These are phyloP conservation scores for Cosmia pyralina DNA, from an alignment of 2,888 invertebrate species.

Conservation along the genomic window DNA sequence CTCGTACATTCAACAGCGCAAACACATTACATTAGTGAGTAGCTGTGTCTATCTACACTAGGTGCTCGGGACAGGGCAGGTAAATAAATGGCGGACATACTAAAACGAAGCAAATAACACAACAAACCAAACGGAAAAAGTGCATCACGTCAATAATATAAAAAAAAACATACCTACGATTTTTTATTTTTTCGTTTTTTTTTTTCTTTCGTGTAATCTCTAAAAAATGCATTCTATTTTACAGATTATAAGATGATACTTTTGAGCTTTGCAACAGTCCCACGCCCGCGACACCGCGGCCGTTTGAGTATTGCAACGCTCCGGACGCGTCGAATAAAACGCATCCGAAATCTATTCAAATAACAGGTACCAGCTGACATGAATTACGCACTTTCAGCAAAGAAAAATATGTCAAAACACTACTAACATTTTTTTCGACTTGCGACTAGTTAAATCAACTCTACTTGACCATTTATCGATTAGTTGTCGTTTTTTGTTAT, in stretches of 20 bases:
- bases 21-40: conserved; percentile 66
- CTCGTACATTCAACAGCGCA: conserved; percentile 68
- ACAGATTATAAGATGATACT: conserved; percentile 79
- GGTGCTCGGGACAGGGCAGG: conserved; percentile 82
- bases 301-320: conserved; percentile 86
- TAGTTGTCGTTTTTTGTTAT: conserved; percentile 83
- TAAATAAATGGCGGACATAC: conserved; percentile 81
- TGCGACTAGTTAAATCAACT: conserved; percentile 91
- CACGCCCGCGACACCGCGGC: conserved; percentile 74
- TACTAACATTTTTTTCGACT: conserved; percentile 89
- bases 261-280: conserved; percentile 83
- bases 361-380: conserved; percentile 89
- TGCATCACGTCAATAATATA: conserved; percentile 85
- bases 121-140: conserved; percentile 85
- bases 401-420: conserved; percentile 91
- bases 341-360: conserved; percentile 76
- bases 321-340: conserved; percentile 65
- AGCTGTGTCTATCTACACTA: conserved; percentile 73
- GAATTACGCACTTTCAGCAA: conserved; percentile 91
- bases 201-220: conserved; percentile 79
- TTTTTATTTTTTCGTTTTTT: conserved; percentile 75
- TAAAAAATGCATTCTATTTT: conserved; percentile 87
- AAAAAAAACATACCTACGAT: conserved; percentile 82
- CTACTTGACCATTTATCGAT: conserved; percentile 90
- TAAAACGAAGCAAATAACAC: conserved; percentile 88